phyloP scores from a whole-genome alignment of 2,888 invertebrate species.

The Autographa gamma region DNA sequence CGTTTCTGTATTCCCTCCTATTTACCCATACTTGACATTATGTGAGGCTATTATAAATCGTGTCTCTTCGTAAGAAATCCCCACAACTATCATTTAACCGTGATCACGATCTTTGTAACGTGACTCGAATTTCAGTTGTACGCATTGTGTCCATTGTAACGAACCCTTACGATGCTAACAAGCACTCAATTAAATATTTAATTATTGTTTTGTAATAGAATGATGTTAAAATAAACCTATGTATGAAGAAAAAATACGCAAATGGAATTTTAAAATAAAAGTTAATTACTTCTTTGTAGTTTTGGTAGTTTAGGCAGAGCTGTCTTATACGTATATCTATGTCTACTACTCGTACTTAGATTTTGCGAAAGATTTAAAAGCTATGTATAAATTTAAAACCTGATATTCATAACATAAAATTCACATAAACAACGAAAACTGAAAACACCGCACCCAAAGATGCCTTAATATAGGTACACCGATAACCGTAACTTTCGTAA shows the following conservation, averaged over 20 bases:
- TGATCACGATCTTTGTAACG: conserved; percentile 63
- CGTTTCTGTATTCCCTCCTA: background rate
- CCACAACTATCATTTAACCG: conserved; percentile 54
- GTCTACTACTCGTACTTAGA: no score
- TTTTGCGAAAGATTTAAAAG: no score
- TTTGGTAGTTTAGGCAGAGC: no score
- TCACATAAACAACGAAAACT: background rate
- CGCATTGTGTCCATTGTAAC: conserved; percentile 37
- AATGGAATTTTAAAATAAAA: no score
- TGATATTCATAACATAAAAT: no score
- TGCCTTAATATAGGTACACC: background rate
- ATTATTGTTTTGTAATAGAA: background rate
- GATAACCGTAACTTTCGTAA: background rate
- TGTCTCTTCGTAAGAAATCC: conserved; percentile 46
- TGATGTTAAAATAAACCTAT: no score
- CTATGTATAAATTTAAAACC: no score
- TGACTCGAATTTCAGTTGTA: conserved; percentile 47
- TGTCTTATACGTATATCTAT: no score
- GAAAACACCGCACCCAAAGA: no score
- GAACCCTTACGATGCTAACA: conserved; percentile 16
- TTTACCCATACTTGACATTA: conserved; percentile 1
- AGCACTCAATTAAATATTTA: background rate
- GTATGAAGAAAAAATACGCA: no score
- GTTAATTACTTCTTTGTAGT: no score
- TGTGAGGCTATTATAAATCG: conserved; percentile 24